phyloP scores from a whole-genome alignment of 2,888 invertebrate species.

The Agrypnus murinus region DNA sequence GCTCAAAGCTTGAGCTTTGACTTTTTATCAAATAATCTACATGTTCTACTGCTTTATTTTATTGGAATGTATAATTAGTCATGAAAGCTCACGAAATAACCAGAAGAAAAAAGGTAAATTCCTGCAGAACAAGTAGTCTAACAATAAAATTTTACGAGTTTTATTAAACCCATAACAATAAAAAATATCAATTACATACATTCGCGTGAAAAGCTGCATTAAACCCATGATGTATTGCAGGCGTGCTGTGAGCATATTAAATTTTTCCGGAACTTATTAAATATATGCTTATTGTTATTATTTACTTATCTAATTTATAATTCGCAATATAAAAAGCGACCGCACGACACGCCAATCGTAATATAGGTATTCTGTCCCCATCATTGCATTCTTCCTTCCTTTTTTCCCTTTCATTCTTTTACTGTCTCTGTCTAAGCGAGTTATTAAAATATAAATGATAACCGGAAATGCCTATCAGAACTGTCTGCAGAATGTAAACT shows the following conservation, averaged over 20 bases:
- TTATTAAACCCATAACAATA: conserved; percentile 16
- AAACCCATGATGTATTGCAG: conserved; percentile 7
- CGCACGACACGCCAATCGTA: conserved; percentile 32
- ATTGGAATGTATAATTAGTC: too few relatives aligned
- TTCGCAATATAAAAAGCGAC: conserved; percentile 24
- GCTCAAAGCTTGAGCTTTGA: too few relatives aligned
- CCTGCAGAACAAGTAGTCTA: too few relatives aligned
- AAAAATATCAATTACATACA: conserved; percentile 25
- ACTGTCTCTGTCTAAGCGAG: conserved; percentile 26
- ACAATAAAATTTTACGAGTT: not conserved
- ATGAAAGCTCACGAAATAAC: too few relatives aligned
- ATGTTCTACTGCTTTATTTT: too few relatives aligned
- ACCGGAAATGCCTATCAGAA: conserved; percentile 61
- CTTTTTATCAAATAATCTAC: too few relatives aligned
- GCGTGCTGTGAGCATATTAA: conserved; percentile 26
- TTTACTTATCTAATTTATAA: conserved; percentile 37
- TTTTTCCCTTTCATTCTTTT: conserved; percentile 8
- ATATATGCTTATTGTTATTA: conserved; percentile 24
- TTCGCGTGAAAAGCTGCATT: conserved; percentile 36
- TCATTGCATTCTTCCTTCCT: not conserved
- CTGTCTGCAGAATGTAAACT: conserved; percentile 61
- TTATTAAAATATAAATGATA: conserved; percentile 60
- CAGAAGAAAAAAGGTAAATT: too few relatives aligned
- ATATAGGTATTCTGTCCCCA: too few relatives aligned
- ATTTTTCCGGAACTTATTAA: conserved; percentile 24